Evolutionary conservation across 2,797 vertebrate genomes (phyloP).

Genomic region (Lutjanus campechanus): DNA sequence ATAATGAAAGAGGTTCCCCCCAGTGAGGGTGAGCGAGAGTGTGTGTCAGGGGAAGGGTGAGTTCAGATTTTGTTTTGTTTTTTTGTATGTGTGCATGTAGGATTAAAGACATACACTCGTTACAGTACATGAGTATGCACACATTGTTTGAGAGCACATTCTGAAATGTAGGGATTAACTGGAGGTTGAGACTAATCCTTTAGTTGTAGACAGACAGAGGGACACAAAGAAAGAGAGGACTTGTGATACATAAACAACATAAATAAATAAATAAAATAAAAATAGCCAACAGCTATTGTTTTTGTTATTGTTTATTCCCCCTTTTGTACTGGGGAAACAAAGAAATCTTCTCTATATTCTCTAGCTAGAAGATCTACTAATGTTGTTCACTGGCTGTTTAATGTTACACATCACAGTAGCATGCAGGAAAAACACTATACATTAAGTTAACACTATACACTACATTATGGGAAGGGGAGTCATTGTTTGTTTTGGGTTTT

Average conservation of each 20-base stretch:
- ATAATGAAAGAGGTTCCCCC: constrained; percentile 70
- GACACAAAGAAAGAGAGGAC: not conserved
- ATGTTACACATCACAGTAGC: no score
- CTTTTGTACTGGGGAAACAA: no score
- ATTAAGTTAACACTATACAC: no score
- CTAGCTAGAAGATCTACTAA: no score
- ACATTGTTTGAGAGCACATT: constrained; percentile 25
- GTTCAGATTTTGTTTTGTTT: constrained; percentile 38
- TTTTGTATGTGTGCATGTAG: not conserved
- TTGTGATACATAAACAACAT: not conserved
- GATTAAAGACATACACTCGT: constrained; percentile 34
- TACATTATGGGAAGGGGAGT: no score
- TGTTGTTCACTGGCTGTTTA: no score
- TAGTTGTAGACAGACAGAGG: constrained; percentile 4
- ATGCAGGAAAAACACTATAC: no score
- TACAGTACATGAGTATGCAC: not conserved
- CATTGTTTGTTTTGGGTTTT: no score
- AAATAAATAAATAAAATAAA: no score
- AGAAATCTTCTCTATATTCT: no score
- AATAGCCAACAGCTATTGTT: no score
- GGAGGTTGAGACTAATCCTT: constrained; percentile 51
- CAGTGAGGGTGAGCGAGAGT: constrained; percentile 38
- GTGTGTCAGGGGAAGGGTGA: constrained; percentile 28
- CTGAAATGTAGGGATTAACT: constrained; percentile 55
- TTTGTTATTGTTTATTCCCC: no score